Evolutionary conservation across 2,888 invertebrate species (phyloP).

Genomic region (Ophion obscuratus): DNA sequence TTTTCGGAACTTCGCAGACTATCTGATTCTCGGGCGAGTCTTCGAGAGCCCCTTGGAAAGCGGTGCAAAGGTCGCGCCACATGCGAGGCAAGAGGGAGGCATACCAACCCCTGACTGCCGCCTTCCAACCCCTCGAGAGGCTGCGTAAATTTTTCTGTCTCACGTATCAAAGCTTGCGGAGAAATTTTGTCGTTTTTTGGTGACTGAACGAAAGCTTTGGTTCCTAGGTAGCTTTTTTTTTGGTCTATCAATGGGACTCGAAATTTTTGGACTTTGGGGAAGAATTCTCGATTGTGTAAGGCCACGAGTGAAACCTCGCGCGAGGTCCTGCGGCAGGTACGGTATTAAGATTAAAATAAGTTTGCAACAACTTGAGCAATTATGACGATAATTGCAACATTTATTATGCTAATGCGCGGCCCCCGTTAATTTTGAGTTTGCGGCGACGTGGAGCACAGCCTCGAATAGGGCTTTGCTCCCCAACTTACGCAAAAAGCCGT

Average conservation of each 20-base stretch:
- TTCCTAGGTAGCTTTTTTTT: background rate
- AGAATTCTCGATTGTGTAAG: background rate
- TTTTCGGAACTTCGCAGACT: constrained; percentile 81
- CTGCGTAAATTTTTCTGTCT: background rate
- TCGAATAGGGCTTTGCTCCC: constrained; percentile 73
- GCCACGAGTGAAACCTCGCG: background rate
- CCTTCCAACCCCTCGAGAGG: background rate
- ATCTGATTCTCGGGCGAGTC: constrained; percentile 71
- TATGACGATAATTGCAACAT: constrained; percentile 81
- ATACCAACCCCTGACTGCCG: background rate
- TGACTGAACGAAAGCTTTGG: background rate
- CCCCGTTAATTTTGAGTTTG: constrained; percentile 76
- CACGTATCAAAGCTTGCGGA: background rate
- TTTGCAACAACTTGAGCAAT: constrained; percentile 81
- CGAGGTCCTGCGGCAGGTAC: constrained; percentile 7
- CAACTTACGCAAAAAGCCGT: constrained; percentile 74
- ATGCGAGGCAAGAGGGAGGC: background rate
- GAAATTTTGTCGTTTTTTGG: background rate
- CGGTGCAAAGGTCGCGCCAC: constrained; percentile 1
- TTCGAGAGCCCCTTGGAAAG: constrained; percentile 9
- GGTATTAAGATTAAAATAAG: constrained; percentile 75
- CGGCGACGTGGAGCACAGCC: constrained; percentile 50
- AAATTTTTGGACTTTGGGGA: background rate
- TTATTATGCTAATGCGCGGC: constrained; percentile 80
- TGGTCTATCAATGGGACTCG: background rate